A percentile compares a stretch with the other conserved stretches of the same genome.
phyloP scores from a whole-genome alignment of 35 echinoderm and acorn worm species.

The Amphiura filiformis region DNA sequence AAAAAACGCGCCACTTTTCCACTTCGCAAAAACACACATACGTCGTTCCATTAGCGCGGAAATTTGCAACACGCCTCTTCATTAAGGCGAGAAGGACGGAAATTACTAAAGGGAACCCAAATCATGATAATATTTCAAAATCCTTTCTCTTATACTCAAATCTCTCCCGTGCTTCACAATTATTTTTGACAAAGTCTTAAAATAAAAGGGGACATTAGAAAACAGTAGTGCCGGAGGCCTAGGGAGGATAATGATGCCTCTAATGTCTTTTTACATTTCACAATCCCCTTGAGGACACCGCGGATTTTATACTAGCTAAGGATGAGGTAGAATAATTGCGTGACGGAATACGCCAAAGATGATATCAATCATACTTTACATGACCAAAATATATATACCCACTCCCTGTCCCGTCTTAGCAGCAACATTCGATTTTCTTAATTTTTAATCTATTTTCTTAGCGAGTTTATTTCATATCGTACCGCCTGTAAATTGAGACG shows the following conservation, averaged over 20 bases:
- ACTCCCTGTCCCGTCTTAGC: neutral
- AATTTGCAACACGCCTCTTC: neutral
- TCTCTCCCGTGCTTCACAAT: neutral
- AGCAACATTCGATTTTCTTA: neutral
- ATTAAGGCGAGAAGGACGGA: neutral
- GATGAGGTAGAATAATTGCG: neutral
- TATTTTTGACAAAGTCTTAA: conserved; percentile 12
- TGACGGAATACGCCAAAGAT: neutral
- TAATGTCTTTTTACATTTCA: conserved; percentile 3
- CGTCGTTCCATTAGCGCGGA: neutral
- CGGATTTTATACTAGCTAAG: neutral
- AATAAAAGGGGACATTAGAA: conserved; percentile 3
- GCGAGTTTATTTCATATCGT: neutral
- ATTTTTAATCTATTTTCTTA: conserved; percentile 10
- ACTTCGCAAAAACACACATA: conserved; percentile 1
- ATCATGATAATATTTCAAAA: conserved; percentile 16
- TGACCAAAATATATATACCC: neutral
- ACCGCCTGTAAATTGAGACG: neutral
- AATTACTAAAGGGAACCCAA: conserved; percentile 12
- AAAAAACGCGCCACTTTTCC: conserved; percentile 4
- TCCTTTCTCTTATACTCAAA: neutral
- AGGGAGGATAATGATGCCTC: neutral
- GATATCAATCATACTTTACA: neutral
- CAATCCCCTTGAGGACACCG: neutral
- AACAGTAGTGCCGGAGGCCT: neutral